Base-by-base conservation (phyloP, 53 echinoderm and acorn worm genomes). In the Patiria pectinifera region DNA sequence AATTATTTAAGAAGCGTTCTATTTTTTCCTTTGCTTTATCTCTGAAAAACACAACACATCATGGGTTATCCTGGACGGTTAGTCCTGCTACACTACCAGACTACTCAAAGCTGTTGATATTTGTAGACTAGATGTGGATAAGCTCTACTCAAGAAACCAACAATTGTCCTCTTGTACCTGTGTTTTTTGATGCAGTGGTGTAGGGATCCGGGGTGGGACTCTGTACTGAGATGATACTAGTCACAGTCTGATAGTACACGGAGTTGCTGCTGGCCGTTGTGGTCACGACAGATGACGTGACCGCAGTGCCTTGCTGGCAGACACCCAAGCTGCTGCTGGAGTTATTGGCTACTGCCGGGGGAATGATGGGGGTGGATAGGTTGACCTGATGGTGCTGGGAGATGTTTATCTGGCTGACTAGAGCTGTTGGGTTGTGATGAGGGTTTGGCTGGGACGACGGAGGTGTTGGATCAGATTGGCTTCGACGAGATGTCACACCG, bases 311-410 rank as follows among this genome's bases (percentile, higher is more conserved):
- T 74, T 74, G 82, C 60, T 87, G 46, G 26, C 87, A 88, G 49
- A 69, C 48, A n/a, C 69, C 90, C 19, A 89, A 23, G 78, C 45
- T 76, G 77, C 76, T 87, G 48, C 91, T 77, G n/a, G 83, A 47
- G 82, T 82, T 93, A 69, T 78, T 80, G 22, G 78, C 90, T 43
- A 84, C 81, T 45, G 75, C 84, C 26, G 85, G 86, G 78, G 83
- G 83, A 84, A 87, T 77, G 48, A 79, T 95, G 19, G 95, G 89
- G 2, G 95, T 84, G 24, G 95, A 92, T 10, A 95, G 83, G 91
- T 94, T 95, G 21, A 95, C 94, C 71, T 95, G 95, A 78, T 97
- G 97, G 76, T 97, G 97, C 69, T 97, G 97, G 45, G 97, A 95
- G 85, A 97, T 97, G 82, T 95, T 94, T 83, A 97, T 93, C 84